phyloP scores from a whole-genome alignment of 2,888 invertebrate species.

The Dorcus parallelipipedus region DNA sequence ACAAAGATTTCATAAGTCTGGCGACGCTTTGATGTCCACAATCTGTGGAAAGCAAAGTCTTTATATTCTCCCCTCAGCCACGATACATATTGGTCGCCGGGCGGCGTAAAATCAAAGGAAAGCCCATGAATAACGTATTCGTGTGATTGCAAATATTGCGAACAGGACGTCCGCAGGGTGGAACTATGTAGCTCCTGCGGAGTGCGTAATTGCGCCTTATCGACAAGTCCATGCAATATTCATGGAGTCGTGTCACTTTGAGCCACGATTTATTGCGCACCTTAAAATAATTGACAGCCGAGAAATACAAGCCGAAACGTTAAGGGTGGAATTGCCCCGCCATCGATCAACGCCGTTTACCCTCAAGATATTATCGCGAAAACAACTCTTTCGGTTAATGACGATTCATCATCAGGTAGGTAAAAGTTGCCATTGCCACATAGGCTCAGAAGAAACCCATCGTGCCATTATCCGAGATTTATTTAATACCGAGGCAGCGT shows the following conservation, averaged over 20 bases:
- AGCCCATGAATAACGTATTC: constrained; percentile 35
- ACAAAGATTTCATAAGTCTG: constrained; percentile 40
- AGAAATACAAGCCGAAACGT: constrained; percentile 31
- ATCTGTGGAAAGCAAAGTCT: constrained; percentile 30
- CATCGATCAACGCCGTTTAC: constrained; percentile 24
- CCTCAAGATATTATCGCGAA: too few relatives aligned
- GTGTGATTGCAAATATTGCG: constrained; percentile 34
- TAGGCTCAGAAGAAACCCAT: too few relatives aligned
- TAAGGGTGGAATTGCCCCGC: constrained; percentile 25
- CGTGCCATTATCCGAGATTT: too few relatives aligned
- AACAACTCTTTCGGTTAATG: too few relatives aligned
- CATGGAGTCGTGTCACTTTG: constrained; percentile 41
- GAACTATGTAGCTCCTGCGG: constrained; percentile 15
- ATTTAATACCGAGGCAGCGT: too few relatives aligned
- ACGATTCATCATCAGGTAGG: too few relatives aligned
- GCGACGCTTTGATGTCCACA: constrained; percentile 38
- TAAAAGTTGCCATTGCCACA: too few relatives aligned
- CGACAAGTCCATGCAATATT: constrained; percentile 42
- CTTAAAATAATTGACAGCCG: constrained; percentile 42
- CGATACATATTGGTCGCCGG: constrained; percentile 39
- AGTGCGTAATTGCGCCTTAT: constrained; percentile 40
- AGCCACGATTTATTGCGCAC: constrained; percentile 40
- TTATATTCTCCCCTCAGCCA: constrained; percentile 31
- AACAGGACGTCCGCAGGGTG: constrained; percentile 15
- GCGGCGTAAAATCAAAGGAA: constrained; percentile 39